Base-by-base conservation (phyloP, 2,113 vertebrate species). In the Thinocorus orbignyianus region DNA sequence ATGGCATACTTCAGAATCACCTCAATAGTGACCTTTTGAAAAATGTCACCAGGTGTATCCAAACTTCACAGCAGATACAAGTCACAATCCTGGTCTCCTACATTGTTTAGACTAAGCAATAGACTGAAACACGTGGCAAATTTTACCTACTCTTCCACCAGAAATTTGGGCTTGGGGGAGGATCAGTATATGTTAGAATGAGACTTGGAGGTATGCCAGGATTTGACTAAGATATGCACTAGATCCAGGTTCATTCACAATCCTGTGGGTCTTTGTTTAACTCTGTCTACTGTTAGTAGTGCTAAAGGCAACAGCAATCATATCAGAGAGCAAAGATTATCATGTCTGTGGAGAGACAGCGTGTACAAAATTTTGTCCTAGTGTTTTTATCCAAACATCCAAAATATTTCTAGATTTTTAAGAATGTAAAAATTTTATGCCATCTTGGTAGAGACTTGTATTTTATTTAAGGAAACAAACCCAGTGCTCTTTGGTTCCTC, bases 201-300 rank as follows among this genome's bases (percentile, higher is more conserved):
- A 65, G 33, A 42, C 7, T 17, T n/a, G 17, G 18, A 64, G 19
- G 7, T 37, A 12, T 13, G 11, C 33, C 17, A 57, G 41, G 51
- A 62, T 0, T 0, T 55, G 48, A 35, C 8, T 37, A 39, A 64
- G 7, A 20, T 4, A 7, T 5, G 10, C 12, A 57, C 31, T 9
- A 70, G 28, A 69, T 42, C 19, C 30, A 69, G 26, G 3, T 55
- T 20, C 44, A 55, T 33, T 33, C 22, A 17, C 28, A 80, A 1
- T 26, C 26, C 44, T 69, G 7, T 4, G 16, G 72, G 4, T 10
- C 35, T 77, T 3, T 1, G 17, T 60, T 69, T 94, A 80, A 33
- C 6, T 30, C 37, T 31, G 2, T 15, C 16, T 41, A 25, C 58
- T 13, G 9, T 26, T 35, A 55, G 46, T 41, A 39, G 17, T 60